A percentile compares a stretch with the other conserved stretches of the same genome.
phyloP scores from a whole-genome alignment of 2,797 vertebrate species.

The Eulemur rubriventer region DNA sequence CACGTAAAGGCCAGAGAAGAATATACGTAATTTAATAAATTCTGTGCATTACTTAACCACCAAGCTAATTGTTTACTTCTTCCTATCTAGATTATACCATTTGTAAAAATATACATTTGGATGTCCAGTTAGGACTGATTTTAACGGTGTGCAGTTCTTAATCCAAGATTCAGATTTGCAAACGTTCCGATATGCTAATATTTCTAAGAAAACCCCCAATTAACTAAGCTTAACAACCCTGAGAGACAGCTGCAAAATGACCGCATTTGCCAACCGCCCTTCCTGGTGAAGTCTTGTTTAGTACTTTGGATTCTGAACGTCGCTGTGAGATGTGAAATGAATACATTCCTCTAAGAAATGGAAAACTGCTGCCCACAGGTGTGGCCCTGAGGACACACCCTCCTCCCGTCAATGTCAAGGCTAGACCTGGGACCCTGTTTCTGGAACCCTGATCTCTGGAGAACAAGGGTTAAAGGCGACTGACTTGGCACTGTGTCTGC shows the following conservation, averaged over 20 bases:
- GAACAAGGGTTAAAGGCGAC: background rate
- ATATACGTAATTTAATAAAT: background rate
- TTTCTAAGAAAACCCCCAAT: background rate
- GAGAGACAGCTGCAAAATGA: background rate
- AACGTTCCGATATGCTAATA: background rate
- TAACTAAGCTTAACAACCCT: background rate
- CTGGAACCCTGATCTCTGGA: background rate
- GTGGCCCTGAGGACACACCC: background rate
- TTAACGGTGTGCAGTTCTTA: constrained; percentile 17
- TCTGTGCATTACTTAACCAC: background rate
- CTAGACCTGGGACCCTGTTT: background rate
- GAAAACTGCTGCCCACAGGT: background rate
- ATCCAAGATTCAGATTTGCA: background rate
- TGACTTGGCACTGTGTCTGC: background rate
- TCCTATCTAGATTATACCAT: background rate
- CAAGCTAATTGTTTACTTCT: background rate
- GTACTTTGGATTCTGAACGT: background rate
- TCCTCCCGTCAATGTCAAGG: background rate
- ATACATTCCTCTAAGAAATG: background rate
- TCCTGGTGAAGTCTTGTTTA: background rate
- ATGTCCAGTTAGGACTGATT: background rate
- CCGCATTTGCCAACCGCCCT: background rate
- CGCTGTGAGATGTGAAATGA: background rate
- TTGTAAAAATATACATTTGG: constrained; percentile 4
- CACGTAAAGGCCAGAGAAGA: background rate